Evolutionary conservation across 2,113 vertebrate species (phyloP), one percentile per base, ranked within the genome.

Genomic region (Alexandromys fortis): DNA sequence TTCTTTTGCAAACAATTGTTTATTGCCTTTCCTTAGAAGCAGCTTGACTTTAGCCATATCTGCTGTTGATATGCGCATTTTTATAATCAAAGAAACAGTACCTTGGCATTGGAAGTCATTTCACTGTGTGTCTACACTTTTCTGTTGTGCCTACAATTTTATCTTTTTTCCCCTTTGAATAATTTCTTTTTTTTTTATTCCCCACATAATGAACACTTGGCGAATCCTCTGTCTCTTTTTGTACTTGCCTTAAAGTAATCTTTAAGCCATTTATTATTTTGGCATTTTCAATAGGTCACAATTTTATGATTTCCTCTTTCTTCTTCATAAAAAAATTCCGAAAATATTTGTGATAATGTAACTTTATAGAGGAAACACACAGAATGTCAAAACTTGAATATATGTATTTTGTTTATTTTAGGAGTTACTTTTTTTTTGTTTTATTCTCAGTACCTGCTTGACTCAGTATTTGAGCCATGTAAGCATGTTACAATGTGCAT

Each of bases 301-400:
- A 47, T 68, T 72, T 26, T 58, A n/a, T 76, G 33, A 26, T 49
- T 6, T 89, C 30, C 30, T 79, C 33, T 1, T 35, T 2, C 30
- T 83, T 3, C 68, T 93, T 93, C 35, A 55, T n/a, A 91, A 96
- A 97, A 94, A 38, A 42, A 75, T 93, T 91, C 35, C 78, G 12
- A 30, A 61, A 63, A 33, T 89, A 14, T 70, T 42, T 70, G 26
- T 79, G 76, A 94, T 45, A 55, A 35, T 92, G 21, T 83, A 95
- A 55, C 24, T 96, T 72, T 73, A 94, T 79, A 81, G 0, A 14
- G 79, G 12, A 94, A 96, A 35, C 90, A 72, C 90, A 81, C 68
- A 91, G 45, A 19, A 92, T 93, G 47, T 93, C 19, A 81, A 85
- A 96, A 94, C 38, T 88, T 89, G n/a, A 93, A 94, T 87, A 90